Evolutionary conservation across 2,888 invertebrate genomes (phyloP).

Genomic region (Acanthosepion pharaonis): DNA sequence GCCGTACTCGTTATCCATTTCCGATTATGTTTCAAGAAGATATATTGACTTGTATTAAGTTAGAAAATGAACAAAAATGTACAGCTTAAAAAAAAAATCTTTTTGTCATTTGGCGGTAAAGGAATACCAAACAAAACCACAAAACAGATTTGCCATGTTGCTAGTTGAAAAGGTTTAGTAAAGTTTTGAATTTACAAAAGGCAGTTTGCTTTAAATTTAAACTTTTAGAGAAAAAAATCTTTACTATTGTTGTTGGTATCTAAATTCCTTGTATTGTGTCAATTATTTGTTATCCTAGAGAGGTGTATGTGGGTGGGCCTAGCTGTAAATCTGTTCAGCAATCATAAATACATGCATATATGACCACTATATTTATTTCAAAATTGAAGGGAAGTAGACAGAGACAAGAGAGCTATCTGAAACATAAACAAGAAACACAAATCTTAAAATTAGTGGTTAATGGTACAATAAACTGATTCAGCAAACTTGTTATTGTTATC

Average conservation of each 20-base stretch:
- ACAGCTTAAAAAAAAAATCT: background rate
- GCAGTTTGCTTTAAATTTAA: background rate
- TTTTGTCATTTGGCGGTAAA: background rate
- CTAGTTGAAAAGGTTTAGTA: background rate
- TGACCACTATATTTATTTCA: too few relatives aligned
- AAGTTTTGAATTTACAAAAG: background rate
- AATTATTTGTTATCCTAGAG: background rate
- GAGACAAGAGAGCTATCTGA: too few relatives aligned
- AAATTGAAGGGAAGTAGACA: too few relatives aligned
- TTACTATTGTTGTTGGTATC: background rate
- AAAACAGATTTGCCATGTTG: background rate
- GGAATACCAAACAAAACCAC: background rate
- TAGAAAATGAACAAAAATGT: background rate
- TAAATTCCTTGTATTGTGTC: background rate
- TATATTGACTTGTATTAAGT: background rate
- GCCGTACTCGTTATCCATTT: background rate
- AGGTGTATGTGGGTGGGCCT: too few relatives aligned
- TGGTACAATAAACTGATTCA: too few relatives aligned
- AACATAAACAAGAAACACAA: too few relatives aligned
- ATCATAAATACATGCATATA: too few relatives aligned
- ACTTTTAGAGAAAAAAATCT: background rate
- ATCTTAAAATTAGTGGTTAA: too few relatives aligned
- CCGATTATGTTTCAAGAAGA: background rate
- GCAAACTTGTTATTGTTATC: too few relatives aligned
- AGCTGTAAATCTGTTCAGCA: too few relatives aligned